phyloP scores from a whole-genome alignment of 2,888 invertebrate genomes.

The Halocaridina rubra region DNA sequence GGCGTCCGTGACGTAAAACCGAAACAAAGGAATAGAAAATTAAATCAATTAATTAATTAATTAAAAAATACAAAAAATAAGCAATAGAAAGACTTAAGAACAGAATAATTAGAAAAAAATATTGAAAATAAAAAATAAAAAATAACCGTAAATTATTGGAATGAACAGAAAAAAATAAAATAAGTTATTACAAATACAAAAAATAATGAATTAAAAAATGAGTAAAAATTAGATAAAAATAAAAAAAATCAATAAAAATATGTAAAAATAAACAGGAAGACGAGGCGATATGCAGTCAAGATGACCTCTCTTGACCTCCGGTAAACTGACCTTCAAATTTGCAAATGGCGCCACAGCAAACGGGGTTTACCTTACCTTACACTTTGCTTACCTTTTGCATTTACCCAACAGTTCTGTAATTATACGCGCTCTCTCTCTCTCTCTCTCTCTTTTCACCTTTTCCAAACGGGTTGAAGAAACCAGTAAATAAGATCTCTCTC shows the following conservation, averaged over 20 bases:
- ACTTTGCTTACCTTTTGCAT: too few relatives aligned
- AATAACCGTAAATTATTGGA: too few relatives aligned
- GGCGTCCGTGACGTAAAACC: too few relatives aligned
- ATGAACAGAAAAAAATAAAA: neutral
- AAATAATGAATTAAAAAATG: neutral
- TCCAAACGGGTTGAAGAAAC: too few relatives aligned
- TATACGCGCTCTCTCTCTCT: neutral
- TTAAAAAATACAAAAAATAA: neutral
- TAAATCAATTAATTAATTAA: too few relatives aligned
- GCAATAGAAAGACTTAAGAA: neutral
- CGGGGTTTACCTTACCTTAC: too few relatives aligned
- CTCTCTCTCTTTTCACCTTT: too few relatives aligned
- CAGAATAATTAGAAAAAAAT: neutral
- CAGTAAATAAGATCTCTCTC: too few relatives aligned
- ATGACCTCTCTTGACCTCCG: too few relatives aligned
- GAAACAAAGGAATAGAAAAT: too few relatives aligned
- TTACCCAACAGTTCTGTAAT: neutral
- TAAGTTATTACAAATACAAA: neutral
- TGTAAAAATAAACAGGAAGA: neutral
- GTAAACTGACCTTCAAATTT: too few relatives aligned
- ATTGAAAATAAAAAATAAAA: neutral
- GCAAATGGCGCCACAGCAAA: too few relatives aligned
- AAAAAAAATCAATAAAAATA: neutral
- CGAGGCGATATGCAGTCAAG: neutral
- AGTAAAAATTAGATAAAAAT: neutral